phyloP scores from a whole-genome alignment of 1,140 invertebrate genomes.

The Trichonephila inaurata region DNA sequence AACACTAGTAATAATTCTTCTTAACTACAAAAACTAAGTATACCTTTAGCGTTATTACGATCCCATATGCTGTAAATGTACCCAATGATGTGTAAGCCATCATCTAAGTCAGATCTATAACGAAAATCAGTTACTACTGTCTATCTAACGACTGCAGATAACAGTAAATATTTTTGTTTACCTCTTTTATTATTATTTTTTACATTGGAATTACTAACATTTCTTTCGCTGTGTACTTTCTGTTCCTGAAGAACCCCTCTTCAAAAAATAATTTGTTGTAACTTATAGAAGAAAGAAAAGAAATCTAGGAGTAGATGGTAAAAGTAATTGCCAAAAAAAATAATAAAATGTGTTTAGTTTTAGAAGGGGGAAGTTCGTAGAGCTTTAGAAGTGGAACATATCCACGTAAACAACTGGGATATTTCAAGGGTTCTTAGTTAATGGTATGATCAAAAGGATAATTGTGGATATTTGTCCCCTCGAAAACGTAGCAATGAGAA shows the following conservation, averaged over 20 bases:
- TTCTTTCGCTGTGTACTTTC: neutral
- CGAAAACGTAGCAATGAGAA: too few species aligned
- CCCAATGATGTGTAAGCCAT: neutral
- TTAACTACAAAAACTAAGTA: neutral
- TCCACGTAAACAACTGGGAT: too few species aligned
- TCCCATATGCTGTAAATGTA: conserved; percentile 1
- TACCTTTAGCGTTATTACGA: neutral
- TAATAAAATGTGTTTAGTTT: neutral
- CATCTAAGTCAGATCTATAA: neutral
- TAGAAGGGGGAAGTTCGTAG: neutral
- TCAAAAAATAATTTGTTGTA: conserved; percentile 11
- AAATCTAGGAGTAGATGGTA: neutral
- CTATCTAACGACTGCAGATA: conserved; percentile 6
- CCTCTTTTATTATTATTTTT: neutral
- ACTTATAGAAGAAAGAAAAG: neutral
- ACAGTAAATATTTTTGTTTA: neutral
- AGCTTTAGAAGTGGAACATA: too few species aligned
- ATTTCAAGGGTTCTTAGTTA: too few species aligned
- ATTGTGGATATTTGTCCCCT: too few species aligned
- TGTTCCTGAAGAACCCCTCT: neutral
- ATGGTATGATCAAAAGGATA: too few species aligned
- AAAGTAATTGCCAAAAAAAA: neutral
- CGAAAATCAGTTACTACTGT: conserved; percentile 24
- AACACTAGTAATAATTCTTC: neutral
- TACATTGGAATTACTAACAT: neutral